Conservation (phyloP, 2,113 vertebrate genomes). For the Peromyscus maniculatus region DNA sequence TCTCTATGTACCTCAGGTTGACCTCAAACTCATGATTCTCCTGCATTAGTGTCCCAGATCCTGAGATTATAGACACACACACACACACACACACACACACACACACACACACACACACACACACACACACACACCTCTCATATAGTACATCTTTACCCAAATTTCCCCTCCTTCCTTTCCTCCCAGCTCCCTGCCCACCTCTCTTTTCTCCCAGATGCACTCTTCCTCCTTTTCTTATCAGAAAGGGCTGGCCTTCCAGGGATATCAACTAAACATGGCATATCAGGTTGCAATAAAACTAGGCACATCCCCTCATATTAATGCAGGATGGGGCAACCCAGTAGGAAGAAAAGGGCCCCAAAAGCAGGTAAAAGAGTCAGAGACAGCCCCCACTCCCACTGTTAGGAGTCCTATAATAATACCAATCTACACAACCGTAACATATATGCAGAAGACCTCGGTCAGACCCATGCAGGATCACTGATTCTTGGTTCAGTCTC, state of each 20-base stretch:
- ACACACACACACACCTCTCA: neutral
- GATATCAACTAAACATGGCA: neutral
- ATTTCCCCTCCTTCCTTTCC: neutral
- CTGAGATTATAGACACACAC: neutral
- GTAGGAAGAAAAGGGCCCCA: neutral
- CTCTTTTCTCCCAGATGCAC: too few species aligned
- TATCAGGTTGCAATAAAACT: neutral
- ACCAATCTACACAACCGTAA: neutral
- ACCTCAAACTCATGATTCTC: neutral
- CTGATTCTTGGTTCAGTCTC: neutral
- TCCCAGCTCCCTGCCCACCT: neutral
- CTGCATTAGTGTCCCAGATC: neutral
- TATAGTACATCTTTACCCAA: neutral
- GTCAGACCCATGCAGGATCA: neutral
- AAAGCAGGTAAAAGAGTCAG: neutral
- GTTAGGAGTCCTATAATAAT: neutral
- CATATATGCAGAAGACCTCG: neutral
- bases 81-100: too few species aligned
- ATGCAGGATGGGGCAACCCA: neutral
- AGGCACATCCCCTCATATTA: neutral
- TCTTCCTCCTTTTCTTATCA: neutral
- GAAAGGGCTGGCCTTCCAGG: neutral
- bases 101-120: too few species aligned
- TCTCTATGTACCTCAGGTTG: neutral
- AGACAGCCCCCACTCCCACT: neutral